Evolutionary conservation across 2,113 vertebrate genomes (phyloP).

Genomic region (Myrmecophaga tridactyla): DNA sequence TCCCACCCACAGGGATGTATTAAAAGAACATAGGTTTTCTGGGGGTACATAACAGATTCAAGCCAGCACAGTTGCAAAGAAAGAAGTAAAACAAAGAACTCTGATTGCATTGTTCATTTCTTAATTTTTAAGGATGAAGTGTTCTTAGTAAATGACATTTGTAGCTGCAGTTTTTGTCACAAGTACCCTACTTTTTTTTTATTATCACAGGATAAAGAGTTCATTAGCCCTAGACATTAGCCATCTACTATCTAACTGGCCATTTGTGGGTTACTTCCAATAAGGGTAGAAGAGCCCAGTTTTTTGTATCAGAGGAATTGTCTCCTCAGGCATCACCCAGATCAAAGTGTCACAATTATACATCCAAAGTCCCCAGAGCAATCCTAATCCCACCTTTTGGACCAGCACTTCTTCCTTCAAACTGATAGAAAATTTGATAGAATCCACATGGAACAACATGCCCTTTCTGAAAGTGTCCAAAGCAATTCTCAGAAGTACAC

Average conservation of each 20-base stretch:
- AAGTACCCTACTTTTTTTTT: background rate
- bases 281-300: background rate
- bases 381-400: background rate
- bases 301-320: conserved; percentile 5
- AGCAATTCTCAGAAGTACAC: conserved; percentile 25
- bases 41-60: too few species aligned
- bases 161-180: background rate
- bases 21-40: too few species aligned
- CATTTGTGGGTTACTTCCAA: conserved; percentile 1
- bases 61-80: too few species aligned
- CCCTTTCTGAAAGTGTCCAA: background rate
- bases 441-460: background rate
- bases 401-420: background rate
- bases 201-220: background rate
- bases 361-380: background rate
- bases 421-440: background rate
- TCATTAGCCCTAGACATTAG: background rate
- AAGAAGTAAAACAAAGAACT: background rate
- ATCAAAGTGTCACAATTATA: background rate
- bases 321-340: background rate
- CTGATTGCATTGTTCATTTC: background rate
- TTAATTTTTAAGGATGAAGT: background rate
- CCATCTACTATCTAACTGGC: background rate
- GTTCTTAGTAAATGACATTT: background rate
- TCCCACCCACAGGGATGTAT: too few species aligned